Evolutionary conservation across 2,797 vertebrate genomes (phyloP), one percentile per base, ranked within the genome.

Genomic region (Malurus leucopterus): DNA sequence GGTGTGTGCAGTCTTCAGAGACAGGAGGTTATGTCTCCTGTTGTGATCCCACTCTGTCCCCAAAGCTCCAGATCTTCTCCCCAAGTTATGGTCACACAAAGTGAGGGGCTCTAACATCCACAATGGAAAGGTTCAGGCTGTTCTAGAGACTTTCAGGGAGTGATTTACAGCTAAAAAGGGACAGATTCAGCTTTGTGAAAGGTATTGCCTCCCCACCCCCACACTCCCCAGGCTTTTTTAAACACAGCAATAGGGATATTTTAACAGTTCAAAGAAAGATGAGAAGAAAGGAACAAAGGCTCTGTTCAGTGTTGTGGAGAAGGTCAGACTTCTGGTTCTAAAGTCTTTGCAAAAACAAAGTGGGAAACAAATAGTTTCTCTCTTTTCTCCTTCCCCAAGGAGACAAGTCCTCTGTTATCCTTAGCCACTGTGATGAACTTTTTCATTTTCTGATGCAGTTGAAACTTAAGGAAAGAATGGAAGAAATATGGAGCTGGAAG

Each of bases 401-500:
- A 86, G 11, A 16, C 2, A 10, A 72, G 21, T 43, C 21, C n/a
- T 86, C 34, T 65, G 16, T 53, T 90, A 58, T 69, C 65, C 59
- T 87, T 22, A 84, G 41, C 72, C 34, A 88, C 58, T 84, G 63
- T 70, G 34, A 90, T 59, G 6, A 90, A 13, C n/a, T 79, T 80
- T 63, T 63, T 65, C 23, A 51, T 63, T 88, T 92, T 59, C 51
- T 47, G 2, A 75, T 72, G 24, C 27, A 43, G 55, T 5, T 59
- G 64, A 63, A 88, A 84, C 63, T 49, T 78, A 78, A 80, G 9
- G 46, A 51, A 86, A 57, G 41, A 54, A n/a, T 32, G 8, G 46
- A 89, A 93, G 70, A 93, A 92, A 95, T 91, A 94, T 26, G 38
- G 64, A 82, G 15, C 20, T 84, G 46, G 64, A 93, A 90, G 53